Conservation (phyloP, 1,140 invertebrate genomes). For the Drosophila malerkotliana region DNA sequence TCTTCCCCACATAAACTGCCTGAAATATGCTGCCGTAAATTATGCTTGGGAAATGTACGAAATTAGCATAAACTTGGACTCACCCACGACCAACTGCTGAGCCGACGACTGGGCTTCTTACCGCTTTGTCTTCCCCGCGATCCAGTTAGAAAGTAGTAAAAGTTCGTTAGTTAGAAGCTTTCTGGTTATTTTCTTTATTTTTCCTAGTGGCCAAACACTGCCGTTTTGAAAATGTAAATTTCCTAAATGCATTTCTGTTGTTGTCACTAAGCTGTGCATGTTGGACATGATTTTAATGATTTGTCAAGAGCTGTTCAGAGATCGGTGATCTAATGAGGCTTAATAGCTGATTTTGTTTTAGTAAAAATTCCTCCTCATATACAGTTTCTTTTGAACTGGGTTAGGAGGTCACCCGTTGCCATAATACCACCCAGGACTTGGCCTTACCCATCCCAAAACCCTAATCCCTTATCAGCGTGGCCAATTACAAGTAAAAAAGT, state of each 20-base stretch:
- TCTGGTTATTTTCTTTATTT: neutral
- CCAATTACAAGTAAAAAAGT: constrained; percentile 64
- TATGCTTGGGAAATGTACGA: constrained; percentile 45
- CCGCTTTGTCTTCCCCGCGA: constrained; percentile 38
- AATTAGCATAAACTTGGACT: constrained; percentile 76
- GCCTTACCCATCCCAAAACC: constrained; percentile 3
- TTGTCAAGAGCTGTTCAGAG: constrained; percentile 24
- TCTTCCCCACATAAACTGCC: constrained; percentile 65
- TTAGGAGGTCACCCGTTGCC: neutral
- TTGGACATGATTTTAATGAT: constrained; percentile 69
- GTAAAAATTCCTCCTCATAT: neutral
- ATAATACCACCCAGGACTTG: constrained; percentile 39
- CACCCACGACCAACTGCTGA: constrained; percentile 74
- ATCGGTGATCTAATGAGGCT: constrained; percentile 59
- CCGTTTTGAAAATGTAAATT: constrained; percentile 67
- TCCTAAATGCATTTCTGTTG: constrained; percentile 77
- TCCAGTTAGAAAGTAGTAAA: constrained; percentile 76
- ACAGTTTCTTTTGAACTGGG: neutral
- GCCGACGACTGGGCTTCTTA: constrained; percentile 1
- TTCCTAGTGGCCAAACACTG: neutral
- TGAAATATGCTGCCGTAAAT: constrained; percentile 73
- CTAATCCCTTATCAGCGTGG: constrained; percentile 62
- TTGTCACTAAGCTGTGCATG: constrained; percentile 42
- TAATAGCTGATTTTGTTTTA: constrained; percentile 32
- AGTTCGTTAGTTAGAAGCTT: constrained; percentile 54